A percentile compares a stretch with the other conserved stretches of the same genome.
Conservation (phyloP, 1,140 invertebrate genomes). For the Drosophila parabipectinata region DNA sequence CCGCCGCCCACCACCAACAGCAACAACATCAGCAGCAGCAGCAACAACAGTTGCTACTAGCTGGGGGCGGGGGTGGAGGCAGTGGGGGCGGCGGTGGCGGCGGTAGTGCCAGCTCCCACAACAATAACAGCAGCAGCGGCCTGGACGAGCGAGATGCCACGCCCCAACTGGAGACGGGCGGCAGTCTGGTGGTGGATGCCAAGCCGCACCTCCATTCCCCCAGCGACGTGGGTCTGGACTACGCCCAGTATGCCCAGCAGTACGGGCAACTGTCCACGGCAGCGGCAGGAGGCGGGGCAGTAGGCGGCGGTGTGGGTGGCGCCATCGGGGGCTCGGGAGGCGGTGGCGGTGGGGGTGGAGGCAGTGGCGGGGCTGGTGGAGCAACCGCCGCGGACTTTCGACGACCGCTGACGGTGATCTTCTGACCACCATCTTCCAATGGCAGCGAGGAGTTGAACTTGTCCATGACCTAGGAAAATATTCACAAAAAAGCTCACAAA, state of each 20-base stretch:
- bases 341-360: slow-evolving; percentile 56
- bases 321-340: slow-evolving; percentile 49
- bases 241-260: slow-evolving; percentile 82
- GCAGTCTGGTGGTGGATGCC: slow-evolving; percentile 50
- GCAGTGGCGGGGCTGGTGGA: slow-evolving; percentile 26
- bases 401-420: slow-evolving; percentile 92
- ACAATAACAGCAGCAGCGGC: slow-evolving; percentile 75
- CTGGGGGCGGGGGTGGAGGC: slow-evolving; percentile 30
- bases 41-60: slow-evolving; percentile 66
- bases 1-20: slow-evolving; percentile 74
- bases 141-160: slow-evolving; percentile 78
- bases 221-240: slow-evolving; percentile 76
- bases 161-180: slow-evolving; percentile 74
- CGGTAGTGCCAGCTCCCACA: slow-evolving; percentile 69
- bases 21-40: slow-evolving; percentile 71
- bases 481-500: not conserved
- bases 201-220: slow-evolving; percentile 79
- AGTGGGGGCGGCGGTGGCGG: slow-evolving; percentile 34
- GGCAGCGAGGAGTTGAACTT: slow-evolving; percentile 80
- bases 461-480: slow-evolving; percentile 73
- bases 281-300: slow-evolving; percentile 56
- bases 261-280: slow-evolving; percentile 77
- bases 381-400: slow-evolving; percentile 88
- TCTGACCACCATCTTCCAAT: slow-evolving; percentile 88
- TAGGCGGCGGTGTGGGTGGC: slow-evolving; percentile 47